Conservation (phyloP, 1,140 invertebrate genomes). For the Hyles vespertilio region DNA sequence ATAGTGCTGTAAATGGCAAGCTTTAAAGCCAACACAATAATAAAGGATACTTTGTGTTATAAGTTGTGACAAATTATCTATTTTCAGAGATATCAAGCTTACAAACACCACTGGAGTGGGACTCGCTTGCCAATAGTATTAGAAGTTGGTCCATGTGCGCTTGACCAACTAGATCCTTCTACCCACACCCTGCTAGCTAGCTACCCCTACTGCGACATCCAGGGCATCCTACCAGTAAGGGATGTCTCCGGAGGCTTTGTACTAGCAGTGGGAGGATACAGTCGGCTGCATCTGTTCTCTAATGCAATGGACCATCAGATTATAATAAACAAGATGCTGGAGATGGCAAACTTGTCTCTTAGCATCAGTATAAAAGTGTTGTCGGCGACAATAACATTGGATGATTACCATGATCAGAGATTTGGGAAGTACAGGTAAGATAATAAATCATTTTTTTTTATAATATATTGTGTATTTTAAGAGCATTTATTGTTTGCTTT, state of each 20-base stretch:
- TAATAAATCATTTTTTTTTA: background rate
- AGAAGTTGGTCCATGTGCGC: constrained; percentile 91
- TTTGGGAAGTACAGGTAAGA: constrained; percentile 93
- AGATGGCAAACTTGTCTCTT: constrained; percentile 86
- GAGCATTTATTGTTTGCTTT: too few species aligned
- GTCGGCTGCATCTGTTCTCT: constrained; percentile 92
- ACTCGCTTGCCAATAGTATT: constrained; percentile 90
- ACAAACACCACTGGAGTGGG: constrained; percentile 97
- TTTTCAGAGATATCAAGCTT: constrained; percentile 90
- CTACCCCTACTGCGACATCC: constrained; percentile 90
- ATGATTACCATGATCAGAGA: constrained; percentile 90
- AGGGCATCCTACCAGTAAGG: constrained; percentile 77
- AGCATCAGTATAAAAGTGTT: constrained; percentile 90
- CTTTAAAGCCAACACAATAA: background rate
- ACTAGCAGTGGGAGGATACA: constrained; percentile 91
- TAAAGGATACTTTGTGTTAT: background rate
- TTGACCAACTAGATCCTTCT: constrained; percentile 93
- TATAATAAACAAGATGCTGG: constrained; percentile 90
- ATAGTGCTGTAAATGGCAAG: too few species aligned
- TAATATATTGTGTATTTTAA: too few species aligned
- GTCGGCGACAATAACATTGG: constrained; percentile 87
- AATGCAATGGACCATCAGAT: constrained; percentile 86
- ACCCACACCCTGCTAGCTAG: constrained; percentile 87
- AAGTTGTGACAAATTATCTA: constrained; percentile 3
- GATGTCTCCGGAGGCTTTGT: constrained; percentile 90